phyloP scores from a whole-genome alignment of 2,888 invertebrate genomes.

The Salticus scenicus region DNA sequence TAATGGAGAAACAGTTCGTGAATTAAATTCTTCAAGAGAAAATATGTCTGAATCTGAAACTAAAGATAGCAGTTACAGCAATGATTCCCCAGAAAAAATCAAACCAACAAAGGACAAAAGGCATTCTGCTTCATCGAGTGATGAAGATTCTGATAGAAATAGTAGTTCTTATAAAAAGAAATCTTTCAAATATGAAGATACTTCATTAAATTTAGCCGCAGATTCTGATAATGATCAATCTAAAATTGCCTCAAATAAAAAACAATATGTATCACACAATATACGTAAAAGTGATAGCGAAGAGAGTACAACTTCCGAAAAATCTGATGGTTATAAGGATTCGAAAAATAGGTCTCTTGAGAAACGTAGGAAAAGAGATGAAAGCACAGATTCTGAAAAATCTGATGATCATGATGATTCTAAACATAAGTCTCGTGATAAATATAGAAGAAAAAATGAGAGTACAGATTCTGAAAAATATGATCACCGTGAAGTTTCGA shows the following conservation, averaged over 20 bases:
- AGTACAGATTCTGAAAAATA: too few species aligned
- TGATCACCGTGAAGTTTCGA: too few species aligned
- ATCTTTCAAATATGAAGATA: neutral
- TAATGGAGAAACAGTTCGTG: neutral
- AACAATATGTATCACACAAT: neutral
- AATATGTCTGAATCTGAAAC: neutral
- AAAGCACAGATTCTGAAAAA: slow-evolving; percentile 29
- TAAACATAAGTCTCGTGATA: too few species aligned
- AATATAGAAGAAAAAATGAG: too few species aligned
- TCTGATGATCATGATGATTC: too few species aligned
- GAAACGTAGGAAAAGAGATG: slow-evolving; percentile 13
- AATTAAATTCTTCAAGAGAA: neutral
- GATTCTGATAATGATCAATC: neutral
- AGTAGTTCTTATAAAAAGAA: neutral
- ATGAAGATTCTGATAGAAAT: neutral
- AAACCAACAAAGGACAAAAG: neutral
- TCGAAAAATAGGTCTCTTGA: too few species aligned
- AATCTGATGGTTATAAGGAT: too few species aligned
- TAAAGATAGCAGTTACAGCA: neutral
- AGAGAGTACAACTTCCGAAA: too few species aligned
- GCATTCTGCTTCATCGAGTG: neutral
- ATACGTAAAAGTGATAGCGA: too few species aligned
- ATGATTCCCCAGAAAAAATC: neutral
- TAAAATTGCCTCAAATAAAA: neutral
- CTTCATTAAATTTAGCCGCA: neutral